Evolutionary conservation across 2,113 vertebrate species (phyloP).

Genomic region (Ariopsis seemanni): DNA sequence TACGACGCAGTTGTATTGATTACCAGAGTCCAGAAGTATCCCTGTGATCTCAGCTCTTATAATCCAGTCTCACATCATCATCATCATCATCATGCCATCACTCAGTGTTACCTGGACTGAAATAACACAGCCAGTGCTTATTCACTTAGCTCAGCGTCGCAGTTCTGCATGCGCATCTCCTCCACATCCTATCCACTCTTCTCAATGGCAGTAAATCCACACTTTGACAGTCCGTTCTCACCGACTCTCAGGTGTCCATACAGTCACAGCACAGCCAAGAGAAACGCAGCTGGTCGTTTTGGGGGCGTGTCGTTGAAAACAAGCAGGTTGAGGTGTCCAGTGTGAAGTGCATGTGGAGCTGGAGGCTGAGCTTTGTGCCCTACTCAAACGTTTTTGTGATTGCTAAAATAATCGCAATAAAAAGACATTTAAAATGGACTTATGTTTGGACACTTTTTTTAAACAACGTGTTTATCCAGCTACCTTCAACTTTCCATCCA

Average conservation of each 20-base stretch:
- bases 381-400: neutral
- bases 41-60: neutral
- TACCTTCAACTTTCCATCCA: too few species aligned
- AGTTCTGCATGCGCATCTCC: neutral
- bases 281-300: too few species aligned
- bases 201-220: conserved; percentile 8
- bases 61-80: too few species aligned
- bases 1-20: neutral
- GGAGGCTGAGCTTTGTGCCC: neutral
- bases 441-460: too few species aligned
- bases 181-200: neutral
- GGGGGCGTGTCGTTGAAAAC: neutral
- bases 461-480: too few species aligned
- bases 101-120: neutral
- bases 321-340: neutral
- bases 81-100: neutral
- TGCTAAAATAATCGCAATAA: neutral
- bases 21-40: neutral
- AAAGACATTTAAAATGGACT: neutral
- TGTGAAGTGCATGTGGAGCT: neutral
- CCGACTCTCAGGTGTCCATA: conserved; percentile 4
- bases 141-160: conserved; percentile 7
- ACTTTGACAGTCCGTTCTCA: conserved; percentile 10
- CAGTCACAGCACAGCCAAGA: conserved; percentile 6
- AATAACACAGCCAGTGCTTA: neutral